Evolutionary conservation across 2,113 vertebrate species (phyloP).

Genomic region (Varanus komodoensis): DNA sequence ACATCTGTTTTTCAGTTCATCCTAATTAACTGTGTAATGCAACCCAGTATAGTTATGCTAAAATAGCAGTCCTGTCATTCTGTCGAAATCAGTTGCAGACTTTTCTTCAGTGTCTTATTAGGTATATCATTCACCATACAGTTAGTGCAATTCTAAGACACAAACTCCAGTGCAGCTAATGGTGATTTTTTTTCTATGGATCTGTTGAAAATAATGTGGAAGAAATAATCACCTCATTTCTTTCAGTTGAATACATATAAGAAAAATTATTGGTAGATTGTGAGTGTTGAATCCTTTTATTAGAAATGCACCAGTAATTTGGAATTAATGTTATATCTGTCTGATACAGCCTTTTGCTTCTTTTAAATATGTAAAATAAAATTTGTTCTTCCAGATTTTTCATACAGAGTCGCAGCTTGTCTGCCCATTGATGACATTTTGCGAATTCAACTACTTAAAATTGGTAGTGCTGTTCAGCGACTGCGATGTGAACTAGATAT

Average conservation of each 20-base stretch:
- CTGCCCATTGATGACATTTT: slow-evolving; percentile 94
- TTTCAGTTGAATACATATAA: background rate
- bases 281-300: background rate
- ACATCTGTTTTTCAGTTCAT: background rate
- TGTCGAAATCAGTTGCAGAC: background rate
- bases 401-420: slow-evolving; percentile 96
- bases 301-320: background rate
- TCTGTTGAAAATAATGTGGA: background rate
- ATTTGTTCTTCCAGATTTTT: slow-evolving; percentile 86
- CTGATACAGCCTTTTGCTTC: slow-evolving; percentile 13
- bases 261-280: background rate
- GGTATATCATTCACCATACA: background rate
- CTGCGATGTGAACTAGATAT: slow-evolving; percentile 97
- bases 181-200: background rate
- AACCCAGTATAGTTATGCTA: background rate
- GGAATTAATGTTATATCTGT: background rate
- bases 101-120: background rate
- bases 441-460: slow-evolving; percentile 92
- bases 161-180: background rate
- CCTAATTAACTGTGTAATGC: background rate
- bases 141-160: background rate
- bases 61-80: background rate
- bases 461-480: slow-evolving; percentile 95
- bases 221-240: background rate
- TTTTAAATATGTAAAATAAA: slow-evolving; percentile 25